Evolutionary conservation across 2,888 invertebrate genomes (phyloP).

Genomic region (Xanthia icteritia): DNA sequence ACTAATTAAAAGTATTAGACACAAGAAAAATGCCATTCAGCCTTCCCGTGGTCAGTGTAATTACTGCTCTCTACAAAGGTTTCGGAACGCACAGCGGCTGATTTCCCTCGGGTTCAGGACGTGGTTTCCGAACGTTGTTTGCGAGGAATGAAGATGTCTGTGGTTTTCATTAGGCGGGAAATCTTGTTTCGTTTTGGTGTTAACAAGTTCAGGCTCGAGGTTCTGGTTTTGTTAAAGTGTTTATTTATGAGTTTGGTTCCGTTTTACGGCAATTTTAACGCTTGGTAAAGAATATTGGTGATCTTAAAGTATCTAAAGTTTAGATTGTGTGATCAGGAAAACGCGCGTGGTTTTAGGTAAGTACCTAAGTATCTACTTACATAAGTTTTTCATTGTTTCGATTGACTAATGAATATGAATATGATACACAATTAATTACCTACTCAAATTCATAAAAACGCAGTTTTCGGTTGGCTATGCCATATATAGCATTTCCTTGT

Average conservation of each 20-base stretch:
- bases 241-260: constrained; percentile 40
- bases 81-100: constrained; percentile 59
- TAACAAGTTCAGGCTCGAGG: constrained; percentile 40
- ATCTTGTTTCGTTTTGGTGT: constrained; percentile 62
- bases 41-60: constrained; percentile 64
- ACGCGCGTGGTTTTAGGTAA: neutral
- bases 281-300: neutral
- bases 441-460: no score
- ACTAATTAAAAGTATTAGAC: constrained; percentile 62
- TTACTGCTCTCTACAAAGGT: constrained; percentile 63
- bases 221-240: constrained; percentile 45
- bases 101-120: constrained; percentile 66
- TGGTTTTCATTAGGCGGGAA: constrained; percentile 64
- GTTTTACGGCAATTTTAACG: constrained; percentile 23
- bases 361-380: neutral
- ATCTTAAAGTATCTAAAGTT: neutral
- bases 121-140: constrained; percentile 62
- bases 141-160: constrained; percentile 64
- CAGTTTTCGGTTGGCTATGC: no score
- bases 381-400: neutral
- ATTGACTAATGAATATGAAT: neutral
- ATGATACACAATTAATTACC: neutral
- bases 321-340: neutral
- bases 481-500: no score
- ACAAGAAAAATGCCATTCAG: constrained; percentile 61